Percentiles rank a stretch among this genome's conserved stretches.
These are phyloP conservation scores for Sarcophaga rosellei DNA, from an alignment of 2,888 invertebrate genomes.

Conservation along the genomic window DNA sequence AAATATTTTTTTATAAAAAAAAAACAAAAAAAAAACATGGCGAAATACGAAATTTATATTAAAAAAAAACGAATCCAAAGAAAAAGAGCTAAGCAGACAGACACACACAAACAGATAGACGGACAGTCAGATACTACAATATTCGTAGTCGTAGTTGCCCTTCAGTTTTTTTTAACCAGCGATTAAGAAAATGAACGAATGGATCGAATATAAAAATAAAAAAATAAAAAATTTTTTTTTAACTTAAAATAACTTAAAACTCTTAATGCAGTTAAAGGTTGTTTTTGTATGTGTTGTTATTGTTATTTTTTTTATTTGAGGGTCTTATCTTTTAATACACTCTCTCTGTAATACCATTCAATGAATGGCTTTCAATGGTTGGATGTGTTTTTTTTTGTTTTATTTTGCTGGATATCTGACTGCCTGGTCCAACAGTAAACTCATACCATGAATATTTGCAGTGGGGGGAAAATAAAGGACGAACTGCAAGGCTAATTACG, in stretches of 20 bases:
- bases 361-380: slow-evolving; percentile 37
- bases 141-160: slow-evolving; percentile 51
- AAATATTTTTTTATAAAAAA: slow-evolving; percentile 23
- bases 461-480: slow-evolving; percentile 1
- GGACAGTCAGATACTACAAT: too few species aligned
- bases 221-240: background rate
- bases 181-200: slow-evolving; percentile 62
- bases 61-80: background rate
- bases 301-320: slow-evolving; percentile 60
- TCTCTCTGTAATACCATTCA: slow-evolving; percentile 50
- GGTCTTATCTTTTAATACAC: slow-evolving; percentile 68
- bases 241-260: slow-evolving; percentile 64
- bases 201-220: slow-evolving; percentile 33
- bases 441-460: slow-evolving; percentile 59
- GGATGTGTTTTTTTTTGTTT: too few species aligned
- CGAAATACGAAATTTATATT: slow-evolving; percentile 55
- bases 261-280: slow-evolving; percentile 66
- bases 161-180: slow-evolving; percentile 54
- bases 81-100: slow-evolving; percentile 3
- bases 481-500: background rate
- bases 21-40: slow-evolving; percentile 42
- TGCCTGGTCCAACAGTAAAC: slow-evolving; percentile 57
- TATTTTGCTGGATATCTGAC: too few species aligned
- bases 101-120: slow-evolving; percentile 15
- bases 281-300: slow-evolving; percentile 51